Evolutionary conservation across 2,797 vertebrate species (phyloP).

Genomic region (Notamacropus eugenii): DNA sequence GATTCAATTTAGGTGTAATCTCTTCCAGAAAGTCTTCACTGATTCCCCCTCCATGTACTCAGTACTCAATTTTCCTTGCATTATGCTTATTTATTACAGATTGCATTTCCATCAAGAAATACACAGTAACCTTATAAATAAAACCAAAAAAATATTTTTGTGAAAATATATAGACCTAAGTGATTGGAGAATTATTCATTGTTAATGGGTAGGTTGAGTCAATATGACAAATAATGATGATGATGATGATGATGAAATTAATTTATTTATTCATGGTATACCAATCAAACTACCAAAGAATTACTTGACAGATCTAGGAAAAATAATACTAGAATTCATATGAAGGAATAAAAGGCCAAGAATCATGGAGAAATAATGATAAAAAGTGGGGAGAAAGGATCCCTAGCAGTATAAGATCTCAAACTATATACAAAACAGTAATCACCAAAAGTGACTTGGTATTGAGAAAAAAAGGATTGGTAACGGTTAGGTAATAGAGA

Average conservation of each 20-base stretch:
- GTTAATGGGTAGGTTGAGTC: not conserved
- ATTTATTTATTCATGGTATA: not conserved
- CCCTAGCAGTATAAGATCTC: too few species aligned
- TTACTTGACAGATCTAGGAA: not conserved
- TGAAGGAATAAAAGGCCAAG: not conserved
- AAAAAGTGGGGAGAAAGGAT: not conserved
- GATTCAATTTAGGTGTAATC: not conserved
- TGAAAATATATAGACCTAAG: not conserved
- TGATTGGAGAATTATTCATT: not conserved
- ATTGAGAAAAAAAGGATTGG: too few species aligned
- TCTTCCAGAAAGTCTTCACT: not conserved
- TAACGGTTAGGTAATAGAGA: too few species aligned
- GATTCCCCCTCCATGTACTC: not conserved
- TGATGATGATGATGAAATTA: not conserved
- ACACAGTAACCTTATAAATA: not conserved
- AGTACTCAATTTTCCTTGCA: not conserved
- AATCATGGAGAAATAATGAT: not conserved
- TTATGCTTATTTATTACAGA: not conserved
- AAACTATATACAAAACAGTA: not conserved
- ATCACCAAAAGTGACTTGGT: not conserved
- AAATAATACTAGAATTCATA: not conserved
- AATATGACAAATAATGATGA: not conserved
- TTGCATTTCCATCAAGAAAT: not conserved
- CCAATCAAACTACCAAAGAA: not conserved
- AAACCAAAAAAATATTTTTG: not conserved